These are phyloP conservation scores for Zapornia atra DNA, from an alignment of 2,113 vertebrate species.

Conservation along the genomic window DNA sequence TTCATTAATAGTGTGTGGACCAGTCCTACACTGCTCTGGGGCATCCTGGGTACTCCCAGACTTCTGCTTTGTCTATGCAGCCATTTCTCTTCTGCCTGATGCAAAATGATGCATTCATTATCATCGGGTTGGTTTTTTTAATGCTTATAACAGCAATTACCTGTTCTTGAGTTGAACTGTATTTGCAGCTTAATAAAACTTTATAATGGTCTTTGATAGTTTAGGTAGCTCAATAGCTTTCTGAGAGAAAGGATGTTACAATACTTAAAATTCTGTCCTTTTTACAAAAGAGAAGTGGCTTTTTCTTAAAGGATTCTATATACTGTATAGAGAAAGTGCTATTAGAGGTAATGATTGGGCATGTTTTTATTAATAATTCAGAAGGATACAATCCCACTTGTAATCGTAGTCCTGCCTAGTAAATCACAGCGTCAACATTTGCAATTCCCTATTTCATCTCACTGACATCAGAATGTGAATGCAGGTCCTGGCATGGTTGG, in stretches of 20 bases:
- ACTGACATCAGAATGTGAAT: neutral
- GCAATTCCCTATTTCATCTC: neutral
- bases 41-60: neutral
- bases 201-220: neutral
- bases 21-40: neutral
- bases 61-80: neutral
- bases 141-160: neutral
- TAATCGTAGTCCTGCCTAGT: neutral
- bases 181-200: conserved; percentile 6
- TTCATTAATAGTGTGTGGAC: neutral
- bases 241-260: neutral
- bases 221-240: neutral
- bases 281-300: neutral
- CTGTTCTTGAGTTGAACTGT: neutral
- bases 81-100: neutral
- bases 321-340: neutral
- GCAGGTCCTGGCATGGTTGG: neutral
- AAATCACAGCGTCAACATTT: neutral
- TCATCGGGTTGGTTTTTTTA: neutral
- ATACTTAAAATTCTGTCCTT: neutral
- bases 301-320: neutral
- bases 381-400: neutral
- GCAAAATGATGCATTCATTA: neutral
- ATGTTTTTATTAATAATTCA: neutral
- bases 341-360: neutral